Base-by-base conservation (phyloP, 2,797 vertebrate species). In the Crypturellus tataupa region DNA sequence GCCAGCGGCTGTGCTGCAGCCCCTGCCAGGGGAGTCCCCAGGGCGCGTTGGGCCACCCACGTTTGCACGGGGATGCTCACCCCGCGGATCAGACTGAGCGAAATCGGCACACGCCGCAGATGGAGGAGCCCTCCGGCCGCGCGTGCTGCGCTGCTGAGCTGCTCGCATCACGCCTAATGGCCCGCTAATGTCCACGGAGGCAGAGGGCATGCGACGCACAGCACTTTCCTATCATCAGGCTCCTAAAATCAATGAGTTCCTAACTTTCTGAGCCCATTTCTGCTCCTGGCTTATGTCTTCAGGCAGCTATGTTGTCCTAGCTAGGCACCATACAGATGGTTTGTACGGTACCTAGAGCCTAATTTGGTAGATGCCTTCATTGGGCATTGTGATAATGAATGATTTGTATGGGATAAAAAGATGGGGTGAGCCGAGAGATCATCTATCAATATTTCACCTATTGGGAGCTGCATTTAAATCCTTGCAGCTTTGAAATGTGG, bases 401-500 rank as follows among this genome's bases (percentile, higher is more conserved):
- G 68, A 85, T 95, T 95, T 88, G n/a, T 77, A 46, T 78, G 72
- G 87, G 78, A 89, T 92, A 83, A 82, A 93, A 95, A 77, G 78
- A 89, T 55, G 64, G 78, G 83, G 47, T 58, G 65, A 95, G 64
- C 40, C 82, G 88, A 84, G 78, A 31, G 69, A 92, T 68, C 47
- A 85, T 90, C 65, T 89, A 90, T 92, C 92, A 90, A 47, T 90
- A 93, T 87, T 92, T 92, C 86, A 92, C 76, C 86, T 89, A 63
- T 87, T 93, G 88, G 81, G 92, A 93, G 42, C 55, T 78, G 53
- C 92, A 92, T 92, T 85, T 94, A 92, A 78, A 58, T 68, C 55
- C 81, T 90, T 68, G 73, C 94, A 97, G 93, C 65, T 77, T 65
- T 91, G 91, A 97, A 87, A 94, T 90, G 62, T 85, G 85, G 89